Conservation (phyloP, 2,888 invertebrate species). For the Hecatera dysodea region DNA sequence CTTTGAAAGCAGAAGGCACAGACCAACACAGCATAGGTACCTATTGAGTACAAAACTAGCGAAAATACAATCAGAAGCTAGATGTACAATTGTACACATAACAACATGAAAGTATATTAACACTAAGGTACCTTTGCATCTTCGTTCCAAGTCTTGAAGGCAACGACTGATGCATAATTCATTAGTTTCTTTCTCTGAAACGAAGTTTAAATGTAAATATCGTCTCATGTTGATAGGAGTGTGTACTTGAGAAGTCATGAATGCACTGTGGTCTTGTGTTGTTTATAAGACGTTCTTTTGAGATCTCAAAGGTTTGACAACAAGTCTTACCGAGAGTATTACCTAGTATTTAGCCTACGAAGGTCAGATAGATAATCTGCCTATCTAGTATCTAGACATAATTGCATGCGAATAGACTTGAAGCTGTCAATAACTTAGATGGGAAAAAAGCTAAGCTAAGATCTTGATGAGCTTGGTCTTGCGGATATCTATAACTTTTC, state of each 20-base stretch:
- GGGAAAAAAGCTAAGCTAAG: no score
- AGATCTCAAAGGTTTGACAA: not conserved
- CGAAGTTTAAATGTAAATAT: constrained; percentile 60
- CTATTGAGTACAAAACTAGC: not conserved
- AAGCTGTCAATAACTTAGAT: no score
- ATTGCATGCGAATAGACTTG: no score
- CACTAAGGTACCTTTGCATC: constrained; percentile 46
- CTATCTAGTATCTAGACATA: no score
- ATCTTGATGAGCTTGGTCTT: no score
- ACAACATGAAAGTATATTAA: constrained; percentile 11
- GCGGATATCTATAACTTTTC: no score
- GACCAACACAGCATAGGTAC: not conserved
- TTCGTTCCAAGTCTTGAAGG: constrained; percentile 37
- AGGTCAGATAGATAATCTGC: no score
- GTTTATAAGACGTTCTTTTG: constrained; percentile 4
- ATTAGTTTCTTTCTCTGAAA: constrained; percentile 55
- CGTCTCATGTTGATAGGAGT: constrained; percentile 54
- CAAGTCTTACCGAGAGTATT: no score
- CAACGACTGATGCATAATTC: constrained; percentile 51
- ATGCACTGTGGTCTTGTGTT: constrained; percentile 35
- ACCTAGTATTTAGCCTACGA: no score
- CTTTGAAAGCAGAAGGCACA: not conserved
- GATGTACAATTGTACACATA: not conserved
- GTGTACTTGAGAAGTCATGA: constrained; percentile 45
- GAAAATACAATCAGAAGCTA: constrained; percentile 4